Percentiles rank a stretch among this genome's conserved stretches.
Conservation (phyloP, 2,113 vertebrate genomes). For the Cyanoderma ruficeps region DNA sequence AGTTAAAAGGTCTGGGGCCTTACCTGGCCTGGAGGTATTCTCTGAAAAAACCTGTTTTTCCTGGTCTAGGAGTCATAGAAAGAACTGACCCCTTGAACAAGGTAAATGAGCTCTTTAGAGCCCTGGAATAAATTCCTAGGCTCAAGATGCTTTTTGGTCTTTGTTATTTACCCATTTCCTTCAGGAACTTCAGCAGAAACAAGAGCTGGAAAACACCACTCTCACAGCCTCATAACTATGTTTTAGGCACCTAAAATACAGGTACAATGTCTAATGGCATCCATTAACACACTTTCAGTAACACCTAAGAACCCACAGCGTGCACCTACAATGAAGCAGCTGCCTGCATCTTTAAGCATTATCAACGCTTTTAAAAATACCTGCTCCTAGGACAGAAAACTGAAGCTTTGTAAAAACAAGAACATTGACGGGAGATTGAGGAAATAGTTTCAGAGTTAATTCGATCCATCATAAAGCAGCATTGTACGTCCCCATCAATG, state of each 20-base stretch:
- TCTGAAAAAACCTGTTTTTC: conserved; percentile 51
- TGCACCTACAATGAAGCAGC: not conserved
- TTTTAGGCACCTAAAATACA: not conserved
- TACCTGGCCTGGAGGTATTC: conserved; percentile 32
- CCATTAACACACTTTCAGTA: not conserved
- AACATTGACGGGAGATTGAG: accelerated
- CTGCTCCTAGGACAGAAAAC: not conserved
- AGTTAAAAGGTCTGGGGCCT: conserved; percentile 40
- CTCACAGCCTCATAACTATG: not conserved
- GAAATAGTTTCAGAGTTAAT: not conserved
- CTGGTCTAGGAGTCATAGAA: not conserved
- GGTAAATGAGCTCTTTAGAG: conserved; percentile 10
- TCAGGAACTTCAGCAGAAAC: not conserved
- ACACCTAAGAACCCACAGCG: accelerated
- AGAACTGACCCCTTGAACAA: conserved; percentile 43
- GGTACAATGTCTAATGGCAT: not conserved
- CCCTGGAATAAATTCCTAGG: not conserved
- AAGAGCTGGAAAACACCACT: not conserved
- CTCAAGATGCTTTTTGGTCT: not conserved
- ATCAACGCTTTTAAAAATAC: not conserved
- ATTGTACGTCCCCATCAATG: accelerated
- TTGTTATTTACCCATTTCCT: not conserved
- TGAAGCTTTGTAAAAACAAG: not conserved
- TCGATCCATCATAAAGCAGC: not conserved
- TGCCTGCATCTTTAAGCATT: not conserved